Base-by-base conservation (phyloP, 53 echinoderm and acorn worm species). In the Zoroaster sp. region DNA sequence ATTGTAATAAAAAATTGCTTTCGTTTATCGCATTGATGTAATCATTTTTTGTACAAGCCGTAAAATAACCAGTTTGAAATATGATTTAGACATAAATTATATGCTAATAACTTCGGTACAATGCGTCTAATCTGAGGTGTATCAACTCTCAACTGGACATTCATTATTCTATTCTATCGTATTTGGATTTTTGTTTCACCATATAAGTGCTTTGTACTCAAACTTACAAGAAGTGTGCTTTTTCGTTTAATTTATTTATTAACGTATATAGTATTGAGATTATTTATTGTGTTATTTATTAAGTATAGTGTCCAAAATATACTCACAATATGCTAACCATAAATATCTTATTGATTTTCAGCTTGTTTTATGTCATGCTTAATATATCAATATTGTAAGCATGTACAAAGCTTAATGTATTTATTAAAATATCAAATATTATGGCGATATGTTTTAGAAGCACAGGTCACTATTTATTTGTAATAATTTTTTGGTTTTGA, bases 211-310 rank as follows among this genome's bases (percentile, higher is more conserved):
- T 31, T 76, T 75, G 46, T 78, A 78, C 18, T 73, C n/a, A n/a
- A n/a, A n/a, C n/a, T 63, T n/a, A 40, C 81, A 31, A 85, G 28
- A 85, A 85, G 70, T 83, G 85, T 85, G 85, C 70, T 70, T 85
- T 83, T 85, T 21, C 18, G 85, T 85, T 85, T 85, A 70, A 66
- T 35, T 49, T 85, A 85, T 85, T 85, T 70, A 70, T 85, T 70
- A 23, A 71, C 35, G 44, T 85, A 71, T 85, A 77, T 52, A 77
- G 44, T 47, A 85, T 46, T 21, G 51, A 83, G 44, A 83, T 83
- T 70, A 85, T 85, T 85, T 85, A 70, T 85, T 3, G 51, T 85
- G 36, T 85, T 85, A 85, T 85, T 85, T 85, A 85, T 85, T 30
- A 71, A 41, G 70, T 85, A 54, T 35, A 18, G 32, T 49, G 46